These are phyloP conservation scores for Phrynocephalus guinanensis DNA, from an alignment of 2,797 vertebrate genomes.

Conservation along the genomic window DNA sequence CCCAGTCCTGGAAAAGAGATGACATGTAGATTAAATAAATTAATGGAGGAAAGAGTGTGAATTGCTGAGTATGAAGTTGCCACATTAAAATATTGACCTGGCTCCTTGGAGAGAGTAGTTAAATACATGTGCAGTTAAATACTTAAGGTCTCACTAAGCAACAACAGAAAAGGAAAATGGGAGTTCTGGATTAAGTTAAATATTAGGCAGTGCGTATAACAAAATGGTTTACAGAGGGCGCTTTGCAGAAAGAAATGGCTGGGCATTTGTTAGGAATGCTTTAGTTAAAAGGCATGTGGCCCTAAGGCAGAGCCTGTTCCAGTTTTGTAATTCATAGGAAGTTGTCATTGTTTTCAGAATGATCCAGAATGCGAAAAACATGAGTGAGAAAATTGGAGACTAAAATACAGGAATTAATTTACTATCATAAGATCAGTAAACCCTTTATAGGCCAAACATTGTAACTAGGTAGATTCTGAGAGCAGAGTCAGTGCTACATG, in stretches of 20 bases:
- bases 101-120: not conserved
- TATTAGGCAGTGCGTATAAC: slow-evolving; percentile 8
- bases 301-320: not conserved
- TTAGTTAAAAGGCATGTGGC: not conserved
- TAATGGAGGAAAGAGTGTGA: too few species aligned
- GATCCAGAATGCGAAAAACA: slow-evolving; percentile 4
- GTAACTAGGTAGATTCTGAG: not conserved
- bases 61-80: not conserved
- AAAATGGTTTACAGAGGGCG: not conserved
- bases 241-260: not conserved
- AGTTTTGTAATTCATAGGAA: not conserved
- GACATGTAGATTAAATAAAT: too few species aligned
- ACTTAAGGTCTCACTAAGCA: not conserved
- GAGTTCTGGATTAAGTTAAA: not conserved
- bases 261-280: not conserved
- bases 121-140: not conserved
- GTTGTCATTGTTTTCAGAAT: not conserved
- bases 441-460: not conserved
- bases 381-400: not conserved
- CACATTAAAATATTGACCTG: not conserved
- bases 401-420: slow-evolving; percentile 5
- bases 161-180: not conserved
- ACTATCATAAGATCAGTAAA: not conserved
- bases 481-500: not conserved
- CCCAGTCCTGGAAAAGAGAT: too few species aligned